These are phyloP conservation scores for Sphaerolaimus hirsutus DNA, from an alignment of 2,888 invertebrate genomes.

Conservation along the genomic window DNA sequence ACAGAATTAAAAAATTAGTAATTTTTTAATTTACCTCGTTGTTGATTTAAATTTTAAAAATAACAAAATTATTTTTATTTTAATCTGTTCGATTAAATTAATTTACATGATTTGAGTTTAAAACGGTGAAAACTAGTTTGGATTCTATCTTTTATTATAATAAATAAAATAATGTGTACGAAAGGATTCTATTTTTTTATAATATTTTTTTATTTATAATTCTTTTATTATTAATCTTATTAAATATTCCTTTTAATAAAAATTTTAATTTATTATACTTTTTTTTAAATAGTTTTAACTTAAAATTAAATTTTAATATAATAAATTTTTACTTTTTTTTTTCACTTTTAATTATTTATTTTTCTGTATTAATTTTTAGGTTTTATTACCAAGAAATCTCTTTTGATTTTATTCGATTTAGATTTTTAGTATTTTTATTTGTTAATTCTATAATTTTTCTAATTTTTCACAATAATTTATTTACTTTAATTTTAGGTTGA, in stretches of 20 bases:
- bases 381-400: not conserved
- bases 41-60: no score
- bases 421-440: not conserved
- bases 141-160: constrained; percentile 13
- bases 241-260: not conserved
- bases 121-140: no score
- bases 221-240: not conserved
- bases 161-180: constrained; percentile 14
- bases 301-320: not conserved
- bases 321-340: not conserved
- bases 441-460: not conserved
- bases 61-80: no score
- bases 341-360: not conserved
- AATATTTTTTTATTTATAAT: constrained; percentile 12
- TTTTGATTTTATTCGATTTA: not conserved
- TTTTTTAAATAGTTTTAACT: not conserved
- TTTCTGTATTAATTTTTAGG: not conserved
- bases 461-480: not conserved
- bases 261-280: not conserved
- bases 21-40: no score
- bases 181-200: constrained; percentile 11
- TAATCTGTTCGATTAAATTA: no score
- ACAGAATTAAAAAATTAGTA: no score
- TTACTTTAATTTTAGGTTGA: not conserved
- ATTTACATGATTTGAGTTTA: no score